Conservation (phyloP, 2,888 invertebrate species). For the Leptura quadrifasciata region DNA sequence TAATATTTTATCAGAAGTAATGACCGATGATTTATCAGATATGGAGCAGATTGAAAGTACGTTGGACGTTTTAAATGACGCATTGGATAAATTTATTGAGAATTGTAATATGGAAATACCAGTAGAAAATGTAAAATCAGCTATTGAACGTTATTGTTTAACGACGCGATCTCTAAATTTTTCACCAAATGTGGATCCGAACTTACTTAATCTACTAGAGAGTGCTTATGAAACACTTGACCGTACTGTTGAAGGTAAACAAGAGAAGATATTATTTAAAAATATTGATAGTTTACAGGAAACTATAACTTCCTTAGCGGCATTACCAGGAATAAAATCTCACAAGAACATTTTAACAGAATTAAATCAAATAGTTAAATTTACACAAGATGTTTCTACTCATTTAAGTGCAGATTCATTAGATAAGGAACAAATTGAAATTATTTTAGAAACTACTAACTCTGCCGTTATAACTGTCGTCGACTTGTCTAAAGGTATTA, state of each 20-base stretch:
- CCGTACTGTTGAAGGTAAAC: not conserved
- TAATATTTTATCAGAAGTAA: slow-evolving; percentile 20
- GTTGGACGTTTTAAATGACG: slow-evolving; percentile 32
- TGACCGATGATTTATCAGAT: slow-evolving; percentile 4
- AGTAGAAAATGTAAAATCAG: not conserved
- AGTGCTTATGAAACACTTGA: not conserved
- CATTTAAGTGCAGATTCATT: not conserved
- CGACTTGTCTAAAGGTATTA: not conserved
- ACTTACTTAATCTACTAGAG: not conserved
- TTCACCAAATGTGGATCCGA: not conserved
- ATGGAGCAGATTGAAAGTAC: slow-evolving; percentile 37
- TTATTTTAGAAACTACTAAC: slow-evolving; percentile 27
- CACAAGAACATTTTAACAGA: slow-evolving; percentile 26
- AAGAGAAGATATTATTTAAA: slow-evolving; percentile 14
- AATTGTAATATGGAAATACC: not conserved
- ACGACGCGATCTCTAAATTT: not conserved
- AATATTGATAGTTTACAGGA: slow-evolving; percentile 39
- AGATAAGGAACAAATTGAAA: slow-evolving; percentile 29
- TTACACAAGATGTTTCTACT: slow-evolving; percentile 19
- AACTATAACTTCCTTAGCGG: slow-evolving; percentile 22
- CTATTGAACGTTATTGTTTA: not conserved
- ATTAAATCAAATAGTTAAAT: slow-evolving; percentile 21
- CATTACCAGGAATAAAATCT: not conserved
- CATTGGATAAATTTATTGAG: slow-evolving; percentile 20
- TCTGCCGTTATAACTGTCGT: slow-evolving; percentile 19